A percentile compares a stretch with the other conserved stretches of the same genome.
These are phyloP conservation scores for Falcunculus frontatus DNA, from an alignment of 2,113 vertebrate genomes.

Conservation along the genomic window DNA sequence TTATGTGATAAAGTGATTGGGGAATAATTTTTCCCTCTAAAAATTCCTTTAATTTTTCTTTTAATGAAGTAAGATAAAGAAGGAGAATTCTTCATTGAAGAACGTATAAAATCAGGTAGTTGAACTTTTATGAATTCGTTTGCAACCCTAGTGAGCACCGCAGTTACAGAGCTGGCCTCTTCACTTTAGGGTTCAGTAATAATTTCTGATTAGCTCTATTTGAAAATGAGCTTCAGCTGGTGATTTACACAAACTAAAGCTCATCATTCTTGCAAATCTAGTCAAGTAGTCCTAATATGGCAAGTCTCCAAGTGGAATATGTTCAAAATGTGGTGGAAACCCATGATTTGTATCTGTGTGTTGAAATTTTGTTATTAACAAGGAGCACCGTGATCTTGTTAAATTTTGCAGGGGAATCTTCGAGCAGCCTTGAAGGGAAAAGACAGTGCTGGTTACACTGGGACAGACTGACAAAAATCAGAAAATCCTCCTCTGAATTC, in stretches of 20 bases:
- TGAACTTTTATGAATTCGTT: neutral
- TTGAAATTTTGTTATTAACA: neutral
- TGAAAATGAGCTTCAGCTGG: constrained; percentile 11
- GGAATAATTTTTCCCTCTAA: neutral
- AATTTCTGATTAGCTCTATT: neutral
- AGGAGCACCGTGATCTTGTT: neutral
- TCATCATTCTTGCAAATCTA: neutral
- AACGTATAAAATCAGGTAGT: neutral
- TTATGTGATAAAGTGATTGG: neutral
- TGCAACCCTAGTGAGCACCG: neutral
- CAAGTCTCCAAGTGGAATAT: neutral
- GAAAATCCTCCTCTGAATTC: neutral
- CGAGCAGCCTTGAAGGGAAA: neutral
- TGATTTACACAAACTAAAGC: neutral
- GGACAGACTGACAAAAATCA: neutral
- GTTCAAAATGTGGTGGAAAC: neutral
- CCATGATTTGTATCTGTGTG: neutral
- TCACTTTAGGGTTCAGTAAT: neutral
- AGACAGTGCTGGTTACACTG: neutral
- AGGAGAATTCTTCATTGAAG: neutral
- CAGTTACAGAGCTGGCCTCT: neutral
- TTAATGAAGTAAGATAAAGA: neutral
- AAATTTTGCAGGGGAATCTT: neutral
- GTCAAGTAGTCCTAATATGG: neutral
- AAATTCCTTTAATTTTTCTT: neutral